Evolutionary conservation across 2,113 vertebrate species (phyloP), one percentile per base, ranked within the genome.

Genomic region (Protobothrops flavoviridis): DNA sequence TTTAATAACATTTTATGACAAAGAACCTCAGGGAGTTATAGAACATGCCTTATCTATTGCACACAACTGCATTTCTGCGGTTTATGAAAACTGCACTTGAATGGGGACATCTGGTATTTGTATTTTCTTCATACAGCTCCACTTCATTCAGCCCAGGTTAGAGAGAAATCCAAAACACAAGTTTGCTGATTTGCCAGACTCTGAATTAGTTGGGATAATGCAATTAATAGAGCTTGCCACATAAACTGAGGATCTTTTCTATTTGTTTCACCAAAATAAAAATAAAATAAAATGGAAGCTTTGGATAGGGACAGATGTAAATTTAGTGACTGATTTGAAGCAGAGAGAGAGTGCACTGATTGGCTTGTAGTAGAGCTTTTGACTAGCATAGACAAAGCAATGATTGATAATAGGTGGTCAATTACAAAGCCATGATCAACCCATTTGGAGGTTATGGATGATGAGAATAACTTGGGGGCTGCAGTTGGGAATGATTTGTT

Each of bases 101-200:
- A 1, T 81, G 74, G 0, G 1, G 74, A 39, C 17, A 81, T 81
- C 33, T 81, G 17, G 6, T 39, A 20, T 17, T 39, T 81, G 15
- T 39, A 21, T 17, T 43, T 39, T 33, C 74, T 74, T 74, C 5
- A 8, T 8, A 33, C 69, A 74, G 15, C 69, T 81, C 33, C 69
- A 21, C 7, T 81, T 81, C 17, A 81, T 81, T 0, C 17, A 43
- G 17, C 17, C 6, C 74, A 81, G 33, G 33, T 81, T 81, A 81
- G 74, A 21, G 33, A 81, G 33, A 39, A 39, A 39, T 20, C 15
- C 91, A 93, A 95, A 92, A 64, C 15, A 93, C 15, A 93, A 96
- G 39, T 94, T 95, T 96, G 69, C 2, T 81, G 17, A 81, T 39
- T 81, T 81, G 74, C 74, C 74, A 21, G 74, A 74, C 69, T 33